These are phyloP conservation scores for Philonicus albiceps DNA, from an alignment of 2,888 invertebrate genomes.

Conservation along the genomic window DNA sequence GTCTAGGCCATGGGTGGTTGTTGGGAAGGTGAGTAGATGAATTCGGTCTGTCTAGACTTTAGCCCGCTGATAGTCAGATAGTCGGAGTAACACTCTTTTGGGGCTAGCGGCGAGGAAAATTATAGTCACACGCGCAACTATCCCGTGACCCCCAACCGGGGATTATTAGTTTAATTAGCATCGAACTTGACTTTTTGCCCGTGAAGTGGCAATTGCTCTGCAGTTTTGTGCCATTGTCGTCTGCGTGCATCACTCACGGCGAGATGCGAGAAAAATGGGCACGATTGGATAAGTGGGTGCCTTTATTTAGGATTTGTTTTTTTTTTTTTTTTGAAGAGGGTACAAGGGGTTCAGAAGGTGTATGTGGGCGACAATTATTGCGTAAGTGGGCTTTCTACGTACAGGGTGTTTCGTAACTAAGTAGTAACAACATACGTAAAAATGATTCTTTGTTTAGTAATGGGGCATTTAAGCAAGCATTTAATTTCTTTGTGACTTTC, in stretches of 20 bases:
- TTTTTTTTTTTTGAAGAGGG: background rate
- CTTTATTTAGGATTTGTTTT: background rate
- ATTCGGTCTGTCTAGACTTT: background rate
- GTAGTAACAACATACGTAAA: background rate
- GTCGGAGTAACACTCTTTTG: background rate
- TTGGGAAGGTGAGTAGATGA: background rate
- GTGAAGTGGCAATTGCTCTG: constrained; percentile 32
- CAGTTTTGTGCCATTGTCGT: background rate
- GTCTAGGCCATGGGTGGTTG: background rate
- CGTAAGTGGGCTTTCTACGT: background rate
- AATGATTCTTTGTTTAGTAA: no score
- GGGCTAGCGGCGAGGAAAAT: background rate
- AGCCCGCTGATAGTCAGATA: no score
- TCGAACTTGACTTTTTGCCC: constrained; percentile 41
- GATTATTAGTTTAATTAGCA: constrained; percentile 39
- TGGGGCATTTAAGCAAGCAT: no score
- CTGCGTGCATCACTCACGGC: background rate
- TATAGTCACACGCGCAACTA: constrained; percentile 6
- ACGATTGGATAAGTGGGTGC: constrained; percentile 26
- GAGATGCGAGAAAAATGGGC: background rate
- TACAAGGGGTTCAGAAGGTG: background rate
- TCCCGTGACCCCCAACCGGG: constrained; percentile 11
- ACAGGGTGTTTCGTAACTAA: background rate
- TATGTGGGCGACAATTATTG: background rate
- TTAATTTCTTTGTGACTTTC: no score